Evolutionary conservation across 2,888 invertebrate species (phyloP), one percentile per base, ranked within the genome.

Genomic region (Lissocephala sabroskyi): DNA sequence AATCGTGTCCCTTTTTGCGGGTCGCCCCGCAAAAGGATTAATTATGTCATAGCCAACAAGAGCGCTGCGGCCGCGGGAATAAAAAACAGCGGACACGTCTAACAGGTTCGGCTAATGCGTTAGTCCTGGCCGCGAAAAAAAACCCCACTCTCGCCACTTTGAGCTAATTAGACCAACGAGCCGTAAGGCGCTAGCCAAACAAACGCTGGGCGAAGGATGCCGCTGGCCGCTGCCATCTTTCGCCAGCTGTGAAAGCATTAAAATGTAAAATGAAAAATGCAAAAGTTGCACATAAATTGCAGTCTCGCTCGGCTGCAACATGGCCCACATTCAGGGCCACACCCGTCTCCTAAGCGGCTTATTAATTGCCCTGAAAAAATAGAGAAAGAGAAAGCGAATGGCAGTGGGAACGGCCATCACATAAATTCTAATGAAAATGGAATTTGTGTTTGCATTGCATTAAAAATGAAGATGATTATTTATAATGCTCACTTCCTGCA

Each of bases 41-140:
- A 60, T 66, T 66, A 57, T 66, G 67, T 52, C 54, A 33, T 60
- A 45, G 59, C 53, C 51, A 45, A 56, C 54, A 65, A 55, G 48
- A 26, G 37, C 14, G 40, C 19, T 2, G 9, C 18, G 40, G 36
- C 23, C 40, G 18, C 26, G 37, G 39, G 18, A 16, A 28, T 11
- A 17, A 6, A 3, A 35, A 35, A 35, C n/a, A 35, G 16, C 13
- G 35, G 16, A 35, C 16, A 35, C 16, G 16, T 16, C 16, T 16
- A 35, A 16, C 35, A 35, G 35, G 35, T 35, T 23, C n/a, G n/a
- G 23, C 23, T 23, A 23, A 23, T 23, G 23, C 23, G 23, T 23
- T n/a, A n/a, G n/a, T n/a, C n/a, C n/a, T n/a, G n/a, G n/a, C n/a
- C n/a, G n/a, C n/a, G n/a, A n/a, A n/a, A n/a, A n/a, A n/a, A n/a